These are phyloP conservation scores for Ametastegia equiseti DNA, from an alignment of 2,888 invertebrate genomes.

Conservation along the genomic window DNA sequence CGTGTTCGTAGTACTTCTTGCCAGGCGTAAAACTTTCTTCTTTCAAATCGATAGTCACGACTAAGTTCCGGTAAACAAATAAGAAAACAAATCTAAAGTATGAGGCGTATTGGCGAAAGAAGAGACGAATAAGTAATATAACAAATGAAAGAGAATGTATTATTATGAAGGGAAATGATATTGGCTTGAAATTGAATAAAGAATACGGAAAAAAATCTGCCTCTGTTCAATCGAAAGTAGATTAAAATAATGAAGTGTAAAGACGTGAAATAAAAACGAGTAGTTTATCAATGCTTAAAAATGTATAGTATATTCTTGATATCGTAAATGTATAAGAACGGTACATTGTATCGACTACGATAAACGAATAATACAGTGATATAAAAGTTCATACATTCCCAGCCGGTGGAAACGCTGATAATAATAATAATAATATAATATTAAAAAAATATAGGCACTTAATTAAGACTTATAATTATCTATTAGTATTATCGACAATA, in stretches of 20 bases:
- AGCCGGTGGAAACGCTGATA: constrained; percentile 31
- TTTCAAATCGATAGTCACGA: constrained; percentile 77
- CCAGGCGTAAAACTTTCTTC: constrained; percentile 75
- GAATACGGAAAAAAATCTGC: neutral
- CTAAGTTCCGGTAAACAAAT: constrained; percentile 63
- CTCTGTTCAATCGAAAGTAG: constrained; percentile 25
- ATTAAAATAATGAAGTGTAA: neutral
- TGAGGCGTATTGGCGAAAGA: neutral
- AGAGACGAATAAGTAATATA: constrained; percentile 28
- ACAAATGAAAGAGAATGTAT: constrained; percentile 42
- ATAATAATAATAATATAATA: neutral
- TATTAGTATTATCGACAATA: constrained; percentile 37
- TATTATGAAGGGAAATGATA: constrained; percentile 48
- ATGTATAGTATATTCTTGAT: constrained; percentile 48
- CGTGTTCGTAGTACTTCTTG: constrained; percentile 76
- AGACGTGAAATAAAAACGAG: constrained; percentile 35
- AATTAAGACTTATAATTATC: constrained; percentile 40
- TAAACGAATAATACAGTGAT: constrained; percentile 43
- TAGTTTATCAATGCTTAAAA: constrained; percentile 45
- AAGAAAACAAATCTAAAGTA: neutral
- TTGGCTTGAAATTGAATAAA: too few relatives aligned
- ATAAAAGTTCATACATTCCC: constrained; percentile 47
- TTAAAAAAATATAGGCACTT: constrained; percentile 47
- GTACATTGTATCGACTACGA: constrained; percentile 45
- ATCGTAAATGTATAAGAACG: constrained; percentile 30